These are phyloP conservation scores for Cenopis cana DNA, from an alignment of 2,888 invertebrate species.

Conservation along the genomic window DNA sequence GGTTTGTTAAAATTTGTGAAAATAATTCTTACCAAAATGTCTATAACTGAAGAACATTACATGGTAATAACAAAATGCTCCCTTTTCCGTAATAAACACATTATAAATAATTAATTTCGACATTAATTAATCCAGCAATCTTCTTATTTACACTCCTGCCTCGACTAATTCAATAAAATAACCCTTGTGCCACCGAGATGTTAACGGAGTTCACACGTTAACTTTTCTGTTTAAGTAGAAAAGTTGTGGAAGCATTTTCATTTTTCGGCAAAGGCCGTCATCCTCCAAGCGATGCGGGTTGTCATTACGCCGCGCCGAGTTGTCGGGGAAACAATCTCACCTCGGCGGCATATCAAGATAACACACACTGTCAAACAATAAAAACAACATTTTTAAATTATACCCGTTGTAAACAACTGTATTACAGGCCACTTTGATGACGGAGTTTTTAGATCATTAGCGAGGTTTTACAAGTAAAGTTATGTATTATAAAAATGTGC, in stretches of 20 bases:
- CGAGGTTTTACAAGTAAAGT: neutral
- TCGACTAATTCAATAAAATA: slow-evolving; percentile 61
- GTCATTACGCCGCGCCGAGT: slow-evolving; percentile 68
- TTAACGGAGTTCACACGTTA: slow-evolving; percentile 70
- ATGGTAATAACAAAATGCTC: neutral
- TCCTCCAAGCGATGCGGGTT: slow-evolving; percentile 56
- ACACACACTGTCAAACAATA: slow-evolving; percentile 42
- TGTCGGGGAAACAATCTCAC: slow-evolving; percentile 62
- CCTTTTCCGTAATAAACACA: neutral
- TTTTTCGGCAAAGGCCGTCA: slow-evolving; percentile 61
- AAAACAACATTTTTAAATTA: slow-evolving; percentile 39
- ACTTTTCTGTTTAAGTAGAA: slow-evolving; percentile 76
- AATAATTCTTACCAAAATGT: neutral
- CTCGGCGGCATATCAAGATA: slow-evolving; percentile 43
- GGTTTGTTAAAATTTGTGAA: neutral
- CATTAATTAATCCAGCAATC: slow-evolving; percentile 11
- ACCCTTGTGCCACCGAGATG: slow-evolving; percentile 66
- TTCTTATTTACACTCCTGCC: slow-evolving; percentile 11
- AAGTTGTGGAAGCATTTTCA: slow-evolving; percentile 78
- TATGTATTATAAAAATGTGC: neutral
- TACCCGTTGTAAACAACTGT: slow-evolving; percentile 10
- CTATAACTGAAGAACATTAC: neutral
- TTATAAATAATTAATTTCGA: slow-evolving; percentile 3
- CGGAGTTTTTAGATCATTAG: slow-evolving; percentile 10
- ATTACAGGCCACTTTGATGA: slow-evolving; percentile 17